A percentile compares a stretch with the other conserved stretches of the same genome.
Evolutionary conservation across 2,113 vertebrate species (phyloP).

Genomic region (Lophotis ruficrista): DNA sequence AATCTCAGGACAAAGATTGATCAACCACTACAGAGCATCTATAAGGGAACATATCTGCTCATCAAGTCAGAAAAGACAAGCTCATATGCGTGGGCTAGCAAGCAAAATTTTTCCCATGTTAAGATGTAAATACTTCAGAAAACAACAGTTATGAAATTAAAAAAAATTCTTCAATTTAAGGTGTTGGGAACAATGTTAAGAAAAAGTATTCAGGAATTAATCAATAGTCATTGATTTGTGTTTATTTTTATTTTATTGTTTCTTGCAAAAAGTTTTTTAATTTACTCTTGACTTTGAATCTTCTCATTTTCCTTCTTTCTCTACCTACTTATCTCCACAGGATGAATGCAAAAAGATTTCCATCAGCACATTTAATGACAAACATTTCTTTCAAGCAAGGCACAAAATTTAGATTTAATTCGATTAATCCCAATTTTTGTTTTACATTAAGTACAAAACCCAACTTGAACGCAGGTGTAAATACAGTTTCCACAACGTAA

Average conservation of each 20-base stretch:
- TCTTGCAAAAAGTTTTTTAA: slow-evolving; percentile 12
- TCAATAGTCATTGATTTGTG: slow-evolving; percentile 44
- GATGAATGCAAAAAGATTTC: slow-evolving; percentile 34
- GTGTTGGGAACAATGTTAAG: slow-evolving; percentile 46
- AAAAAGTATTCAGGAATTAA: slow-evolving; percentile 49
- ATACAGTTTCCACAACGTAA: slow-evolving; percentile 56
- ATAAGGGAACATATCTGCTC: not conserved
- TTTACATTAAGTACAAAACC: slow-evolving; percentile 73
- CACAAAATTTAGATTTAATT: slow-evolving; percentile 78
- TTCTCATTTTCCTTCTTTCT: slow-evolving; percentile 4
- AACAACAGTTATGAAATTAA: not conserved
- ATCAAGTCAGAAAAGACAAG: not conserved
- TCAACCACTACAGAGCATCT: not conserved
- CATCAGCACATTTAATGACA: slow-evolving; percentile 65
- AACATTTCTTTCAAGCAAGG: slow-evolving; percentile 75
- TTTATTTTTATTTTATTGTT: slow-evolving; percentile 41
- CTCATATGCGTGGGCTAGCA: not conserved
- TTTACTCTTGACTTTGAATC: slow-evolving; percentile 20
- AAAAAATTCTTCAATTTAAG: slow-evolving; percentile 61
- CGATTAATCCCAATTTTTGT: slow-evolving; percentile 67
- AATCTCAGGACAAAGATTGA: not conserved
- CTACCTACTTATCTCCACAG: slow-evolving; percentile 14
- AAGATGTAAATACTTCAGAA: not conserved
- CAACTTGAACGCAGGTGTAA: slow-evolving; percentile 43
- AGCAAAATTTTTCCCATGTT: not conserved